Evolutionary conservation across 2,888 invertebrate species (phyloP).

Genomic region (Gastrophysa polygoni): DNA sequence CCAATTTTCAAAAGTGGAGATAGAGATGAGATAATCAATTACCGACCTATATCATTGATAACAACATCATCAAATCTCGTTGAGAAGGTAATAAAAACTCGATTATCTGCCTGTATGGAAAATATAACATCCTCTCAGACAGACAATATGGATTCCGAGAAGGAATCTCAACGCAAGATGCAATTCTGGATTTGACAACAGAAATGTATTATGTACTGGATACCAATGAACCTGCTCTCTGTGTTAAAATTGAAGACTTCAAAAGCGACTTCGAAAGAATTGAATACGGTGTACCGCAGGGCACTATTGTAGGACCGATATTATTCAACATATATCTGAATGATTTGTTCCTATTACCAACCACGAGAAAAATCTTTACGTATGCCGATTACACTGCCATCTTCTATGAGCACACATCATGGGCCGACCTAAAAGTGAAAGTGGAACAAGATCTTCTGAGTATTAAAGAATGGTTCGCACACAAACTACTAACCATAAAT

Average conservation of each 20-base stretch:
- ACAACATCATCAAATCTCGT: not conserved
- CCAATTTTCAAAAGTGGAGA: too few relatives aligned
- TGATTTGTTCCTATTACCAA: slow-evolving; percentile 1
- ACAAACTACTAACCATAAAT: too few relatives aligned
- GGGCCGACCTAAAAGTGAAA: too few relatives aligned
- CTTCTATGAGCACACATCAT: too few relatives aligned
- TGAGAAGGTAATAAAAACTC: not conserved
- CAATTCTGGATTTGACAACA: not conserved
- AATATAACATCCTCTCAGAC: too few relatives aligned
- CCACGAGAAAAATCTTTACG: not conserved
- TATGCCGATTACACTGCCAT: not conserved
- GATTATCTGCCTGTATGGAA: not conserved
- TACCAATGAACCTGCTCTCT: not conserved
- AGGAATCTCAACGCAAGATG: too few relatives aligned
- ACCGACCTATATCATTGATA: not conserved
- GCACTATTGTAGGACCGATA: slow-evolving; percentile 11
- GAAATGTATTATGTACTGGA: too few relatives aligned
- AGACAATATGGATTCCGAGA: too few relatives aligned
- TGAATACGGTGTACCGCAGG: not conserved
- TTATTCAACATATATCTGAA: too few relatives aligned
- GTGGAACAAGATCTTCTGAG: too few relatives aligned
- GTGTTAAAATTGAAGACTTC: not conserved
- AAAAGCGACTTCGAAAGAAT: not conserved
- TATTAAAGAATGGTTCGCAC: too few relatives aligned
- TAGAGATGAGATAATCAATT: too few relatives aligned